Evolutionary conservation across 2,888 invertebrate genomes (phyloP).

Genomic region (Theretra japonica): DNA sequence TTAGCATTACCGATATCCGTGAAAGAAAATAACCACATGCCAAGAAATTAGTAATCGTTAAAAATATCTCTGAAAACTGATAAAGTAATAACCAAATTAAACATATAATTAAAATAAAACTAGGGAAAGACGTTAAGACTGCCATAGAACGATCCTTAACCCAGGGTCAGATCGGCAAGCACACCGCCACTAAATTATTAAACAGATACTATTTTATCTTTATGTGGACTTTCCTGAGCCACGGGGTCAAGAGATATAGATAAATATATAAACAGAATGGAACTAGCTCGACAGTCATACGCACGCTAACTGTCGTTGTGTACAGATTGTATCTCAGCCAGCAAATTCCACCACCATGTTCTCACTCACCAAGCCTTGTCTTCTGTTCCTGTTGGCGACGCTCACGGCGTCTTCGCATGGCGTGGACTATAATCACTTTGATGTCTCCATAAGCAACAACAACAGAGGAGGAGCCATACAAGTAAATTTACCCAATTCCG

Average conservation of each 20-base stretch:
- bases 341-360: not conserved
- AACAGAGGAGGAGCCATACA: slow-evolving; percentile 4
- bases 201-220: no score
- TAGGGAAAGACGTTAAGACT: no score
- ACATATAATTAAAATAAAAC: no score
- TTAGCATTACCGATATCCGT: no score
- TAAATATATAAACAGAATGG: not conserved
- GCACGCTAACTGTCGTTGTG: not conserved
- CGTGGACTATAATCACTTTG: not conserved
- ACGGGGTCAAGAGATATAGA: not conserved
- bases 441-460: not conserved
- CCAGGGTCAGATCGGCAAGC: no score
- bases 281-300: not conserved
- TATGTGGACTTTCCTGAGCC: slow-evolving; percentile 2
- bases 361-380: not conserved
- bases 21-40: no score
- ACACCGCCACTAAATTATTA: no score
- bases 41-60: no score
- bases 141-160: no score
- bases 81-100: no score
- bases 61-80: no score
- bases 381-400: not conserved
- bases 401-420: not conserved
- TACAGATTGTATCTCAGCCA: not conserved
- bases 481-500: slow-evolving; percentile 4